These are phyloP conservation scores for Myotis vivesi DNA, from an alignment of 2,797 vertebrate genomes.

Conservation along the genomic window DNA sequence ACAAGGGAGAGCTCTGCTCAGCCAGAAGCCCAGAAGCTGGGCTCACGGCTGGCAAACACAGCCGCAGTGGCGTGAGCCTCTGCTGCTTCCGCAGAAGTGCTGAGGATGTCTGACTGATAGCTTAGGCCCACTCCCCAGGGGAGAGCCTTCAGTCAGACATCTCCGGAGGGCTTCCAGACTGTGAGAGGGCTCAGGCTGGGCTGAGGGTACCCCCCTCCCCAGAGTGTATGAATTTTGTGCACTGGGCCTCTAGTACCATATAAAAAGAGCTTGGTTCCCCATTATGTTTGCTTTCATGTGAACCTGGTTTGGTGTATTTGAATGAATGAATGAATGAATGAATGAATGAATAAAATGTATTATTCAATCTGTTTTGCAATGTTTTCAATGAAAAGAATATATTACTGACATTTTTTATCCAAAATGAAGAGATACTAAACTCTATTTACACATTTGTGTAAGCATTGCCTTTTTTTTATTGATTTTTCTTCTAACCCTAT, in stretches of 20 bases:
- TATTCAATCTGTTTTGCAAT: background rate
- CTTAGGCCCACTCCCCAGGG: no score
- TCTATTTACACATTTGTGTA: background rate
- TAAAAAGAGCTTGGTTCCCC: background rate
- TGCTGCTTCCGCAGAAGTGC: rapidly evolving
- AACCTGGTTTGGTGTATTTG: background rate
- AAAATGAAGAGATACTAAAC: background rate
- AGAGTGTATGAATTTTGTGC: no score
- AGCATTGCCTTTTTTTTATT: background rate
- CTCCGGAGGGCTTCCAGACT: no score
- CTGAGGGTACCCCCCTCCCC: no score
- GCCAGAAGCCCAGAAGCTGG: no score
- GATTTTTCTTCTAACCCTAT: background rate
- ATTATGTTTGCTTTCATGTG: background rate
- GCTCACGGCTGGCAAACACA: no score
- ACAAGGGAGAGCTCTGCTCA: no score
- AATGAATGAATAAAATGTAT: background rate
- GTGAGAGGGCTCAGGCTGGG: no score
- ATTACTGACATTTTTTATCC: background rate
- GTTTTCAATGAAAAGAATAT: background rate
- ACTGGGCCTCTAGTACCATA: background rate
- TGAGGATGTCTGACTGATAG: no score
- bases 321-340: background rate
- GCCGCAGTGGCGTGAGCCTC: no score
- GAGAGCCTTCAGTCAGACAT: no score